Percentiles rank a stretch among this genome's conserved stretches.
Conservation (phyloP, 2,888 invertebrate species). For the Oxystoma pomonae region DNA sequence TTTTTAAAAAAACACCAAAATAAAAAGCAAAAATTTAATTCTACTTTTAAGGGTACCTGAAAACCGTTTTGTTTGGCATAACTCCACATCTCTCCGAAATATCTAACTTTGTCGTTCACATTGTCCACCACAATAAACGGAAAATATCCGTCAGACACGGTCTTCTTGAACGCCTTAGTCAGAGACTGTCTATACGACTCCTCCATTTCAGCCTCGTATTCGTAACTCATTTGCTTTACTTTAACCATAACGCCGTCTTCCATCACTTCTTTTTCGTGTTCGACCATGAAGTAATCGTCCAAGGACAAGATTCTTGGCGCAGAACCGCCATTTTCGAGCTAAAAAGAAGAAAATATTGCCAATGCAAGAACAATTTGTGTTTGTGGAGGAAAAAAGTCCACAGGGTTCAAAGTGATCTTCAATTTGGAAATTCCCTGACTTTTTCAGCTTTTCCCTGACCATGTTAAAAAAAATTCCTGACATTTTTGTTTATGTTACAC, state of each 20-base stretch:
- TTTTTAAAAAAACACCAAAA: too few relatives aligned
- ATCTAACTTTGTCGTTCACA: conserved; percentile 75
- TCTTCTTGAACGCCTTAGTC: conserved; percentile 86
- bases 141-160: conserved; percentile 85
- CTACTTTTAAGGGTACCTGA: too few relatives aligned
- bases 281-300: conserved; percentile 94
- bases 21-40: too few relatives aligned
- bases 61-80: conserved; percentile 81
- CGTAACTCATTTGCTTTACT: conserved; percentile 75
- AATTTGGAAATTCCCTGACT: too few relatives aligned
- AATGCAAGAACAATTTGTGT: too few relatives aligned
- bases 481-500: too few relatives aligned
- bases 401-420: too few relatives aligned
- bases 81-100: conserved; percentile 86
- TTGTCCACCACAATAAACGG: conserved; percentile 91
- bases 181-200: conserved; percentile 76
- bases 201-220: conserved; percentile 84
- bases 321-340: conserved; percentile 77
- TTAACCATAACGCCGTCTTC: conserved; percentile 68
- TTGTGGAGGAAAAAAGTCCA: too few relatives aligned
- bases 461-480: too few relatives aligned
- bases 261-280: conserved; percentile 69
- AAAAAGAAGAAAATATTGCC: too few relatives aligned
- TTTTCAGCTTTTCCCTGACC: too few relatives aligned
- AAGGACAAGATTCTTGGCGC: conserved; percentile 90